Conservation (phyloP, 2,797 vertebrate genomes). For the Pithecia hirsuta region DNA sequence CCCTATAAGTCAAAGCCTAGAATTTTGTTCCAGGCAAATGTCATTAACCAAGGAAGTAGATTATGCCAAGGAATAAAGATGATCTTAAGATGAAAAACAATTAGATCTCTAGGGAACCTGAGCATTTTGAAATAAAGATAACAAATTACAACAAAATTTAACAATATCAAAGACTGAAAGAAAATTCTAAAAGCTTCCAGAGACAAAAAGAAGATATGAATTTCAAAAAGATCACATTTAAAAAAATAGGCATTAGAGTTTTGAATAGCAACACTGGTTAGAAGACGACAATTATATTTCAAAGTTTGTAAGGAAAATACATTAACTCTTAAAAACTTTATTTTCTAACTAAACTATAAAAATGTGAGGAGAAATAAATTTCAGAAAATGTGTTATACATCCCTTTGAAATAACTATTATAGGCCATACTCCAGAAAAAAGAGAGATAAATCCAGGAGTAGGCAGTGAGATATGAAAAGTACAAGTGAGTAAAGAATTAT, state of each 20-base stretch:
- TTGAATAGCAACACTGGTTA: neutral
- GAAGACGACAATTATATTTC: neutral
- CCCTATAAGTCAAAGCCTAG: neutral
- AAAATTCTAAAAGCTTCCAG: slow-evolving; percentile 25
- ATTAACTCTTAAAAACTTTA: slow-evolving; percentile 24
- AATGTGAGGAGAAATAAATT: slow-evolving; percentile 10
- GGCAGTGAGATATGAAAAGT: neutral
- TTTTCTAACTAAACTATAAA: neutral
- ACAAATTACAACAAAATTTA: neutral
- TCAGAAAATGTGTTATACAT: neutral
- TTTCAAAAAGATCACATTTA: neutral
- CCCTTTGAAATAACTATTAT: neutral
- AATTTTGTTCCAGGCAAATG: neutral
- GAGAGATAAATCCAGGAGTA: neutral
- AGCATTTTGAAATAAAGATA: neutral
- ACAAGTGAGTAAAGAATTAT: neutral
- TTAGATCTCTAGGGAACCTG: neutral
- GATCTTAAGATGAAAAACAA: neutral
- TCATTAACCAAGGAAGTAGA: neutral
- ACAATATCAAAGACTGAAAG: neutral
- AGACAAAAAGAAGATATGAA: neutral
- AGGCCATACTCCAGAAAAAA: neutral
- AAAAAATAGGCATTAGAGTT: neutral
- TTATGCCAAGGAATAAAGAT: neutral
- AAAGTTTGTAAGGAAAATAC: neutral